Evolutionary conservation across 2,113 vertebrate genomes (phyloP).

Genomic region (Macaca nemestrina): DNA sequence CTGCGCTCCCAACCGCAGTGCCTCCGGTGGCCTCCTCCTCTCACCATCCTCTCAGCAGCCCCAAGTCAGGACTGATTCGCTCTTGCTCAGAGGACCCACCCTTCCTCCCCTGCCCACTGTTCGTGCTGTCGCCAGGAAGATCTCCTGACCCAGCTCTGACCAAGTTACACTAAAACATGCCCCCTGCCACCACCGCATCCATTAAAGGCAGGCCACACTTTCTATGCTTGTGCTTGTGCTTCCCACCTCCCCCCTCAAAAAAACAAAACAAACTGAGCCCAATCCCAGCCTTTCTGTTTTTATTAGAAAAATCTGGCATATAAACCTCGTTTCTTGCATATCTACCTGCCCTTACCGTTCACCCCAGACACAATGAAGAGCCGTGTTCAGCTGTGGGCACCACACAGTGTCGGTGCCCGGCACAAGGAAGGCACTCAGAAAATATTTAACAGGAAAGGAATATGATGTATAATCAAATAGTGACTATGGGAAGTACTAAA

Average conservation of each 20-base stretch:
- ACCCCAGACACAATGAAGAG: not conserved
- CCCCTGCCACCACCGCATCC: too few species aligned
- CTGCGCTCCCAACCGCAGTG: not conserved
- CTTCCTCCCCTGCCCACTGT: not conserved
- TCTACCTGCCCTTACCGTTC: not conserved
- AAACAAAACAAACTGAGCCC: not conserved
- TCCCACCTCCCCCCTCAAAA: not conserved
- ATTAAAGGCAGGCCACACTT: not conserved
- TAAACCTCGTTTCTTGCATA: not conserved
- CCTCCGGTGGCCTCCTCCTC: not conserved
- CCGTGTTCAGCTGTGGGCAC: not conserved
- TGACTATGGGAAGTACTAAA: not conserved
- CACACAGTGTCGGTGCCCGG: not conserved
- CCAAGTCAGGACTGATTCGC: not conserved
- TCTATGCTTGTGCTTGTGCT: accelerated
- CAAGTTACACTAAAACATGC: not conserved
- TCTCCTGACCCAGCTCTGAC: not conserved
- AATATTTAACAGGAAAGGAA: constrained; percentile 32
- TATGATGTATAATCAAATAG: not conserved
- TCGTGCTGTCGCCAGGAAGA: not conserved
- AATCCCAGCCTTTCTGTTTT: not conserved
- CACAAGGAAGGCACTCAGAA: not conserved
- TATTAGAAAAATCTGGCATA: too few species aligned
- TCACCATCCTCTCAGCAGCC: not conserved
- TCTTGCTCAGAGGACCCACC: not conserved